Evolutionary conservation across 2,797 vertebrate species (phyloP), one percentile per base, ranked within the genome.

Genomic region (Selene dorsalis): DNA sequence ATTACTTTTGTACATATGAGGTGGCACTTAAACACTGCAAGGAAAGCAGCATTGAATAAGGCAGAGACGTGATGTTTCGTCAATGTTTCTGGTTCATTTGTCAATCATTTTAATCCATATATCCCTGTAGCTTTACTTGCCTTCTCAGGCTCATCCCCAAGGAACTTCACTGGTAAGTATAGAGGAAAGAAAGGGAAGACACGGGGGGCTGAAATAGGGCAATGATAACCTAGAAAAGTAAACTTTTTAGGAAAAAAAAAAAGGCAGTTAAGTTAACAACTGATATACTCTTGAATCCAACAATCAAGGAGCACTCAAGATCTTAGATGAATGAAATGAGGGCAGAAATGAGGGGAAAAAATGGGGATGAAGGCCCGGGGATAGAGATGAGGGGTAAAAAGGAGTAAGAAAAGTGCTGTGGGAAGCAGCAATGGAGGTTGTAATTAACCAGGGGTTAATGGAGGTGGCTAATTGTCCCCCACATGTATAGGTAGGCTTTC

Each of bases 371-470:
- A 79, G 83, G 89, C 90, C 88, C 53, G 82, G 89, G 92, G 91
- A 91, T 87, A 92, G 79, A 91, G 78, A 89, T 28, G 73, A 87
- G 91, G 89, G 87, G 84, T 89, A 87, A 89, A 79, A 84, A 84
- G 74, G 65, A 91, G 75, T 18, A 73, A 80, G 83, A 90, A 88
- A 88, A 92, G 83, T 93, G 92, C 92, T 93, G 84, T 84, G 92
- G 91, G 90, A 93, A 91, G 92, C 92, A 92, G 91, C 91, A 85
- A 20, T 89, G 84, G 92, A 91, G 91, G 85, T 93, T 94, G 93
- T 94, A 92, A 95, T 95, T 95, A 94, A 94, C 90, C 89, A 89
- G 89, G 93, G 95, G 95, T 95, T 95, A 95, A 95, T 95, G 94
- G 94, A 93, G 95, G 94, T 95, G 94, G 92, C 92, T 95, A 94